Conservation (phyloP, 2,113 vertebrate genomes). For the Psittacus erithacus region DNA sequence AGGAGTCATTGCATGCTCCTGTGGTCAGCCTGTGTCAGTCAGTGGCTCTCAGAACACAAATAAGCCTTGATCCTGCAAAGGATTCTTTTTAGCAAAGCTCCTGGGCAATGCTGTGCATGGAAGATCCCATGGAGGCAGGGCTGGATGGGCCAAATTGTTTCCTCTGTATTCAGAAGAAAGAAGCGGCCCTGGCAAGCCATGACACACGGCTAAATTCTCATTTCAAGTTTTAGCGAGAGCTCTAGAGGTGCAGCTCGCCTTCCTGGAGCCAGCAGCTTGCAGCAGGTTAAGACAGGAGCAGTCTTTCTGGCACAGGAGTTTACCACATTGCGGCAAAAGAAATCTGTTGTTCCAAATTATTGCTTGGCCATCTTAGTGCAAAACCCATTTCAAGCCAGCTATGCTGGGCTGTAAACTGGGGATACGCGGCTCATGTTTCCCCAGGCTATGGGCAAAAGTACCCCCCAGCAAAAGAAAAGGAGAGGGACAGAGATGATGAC, state of each 20-base stretch:
- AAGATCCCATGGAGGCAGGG: rapidly evolving
- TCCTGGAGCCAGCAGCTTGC: neutral
- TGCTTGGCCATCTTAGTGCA: neutral
- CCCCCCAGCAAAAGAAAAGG: neutral
- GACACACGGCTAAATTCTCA: neutral
- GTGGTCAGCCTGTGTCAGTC: rapidly evolving
- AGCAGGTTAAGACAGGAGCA: neutral
- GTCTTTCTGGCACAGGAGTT: neutral
- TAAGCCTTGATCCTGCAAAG: rapidly evolving
- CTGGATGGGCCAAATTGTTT: neutral
- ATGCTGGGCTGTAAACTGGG: neutral
- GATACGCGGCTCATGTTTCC: rapidly evolving
- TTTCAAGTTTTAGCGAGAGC: neutral
- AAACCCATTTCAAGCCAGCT: neutral
- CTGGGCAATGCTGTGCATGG: rapidly evolving
- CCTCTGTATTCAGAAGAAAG: neutral
- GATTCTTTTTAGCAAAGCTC: neutral
- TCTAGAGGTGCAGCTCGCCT: neutral
- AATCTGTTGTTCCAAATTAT: neutral
- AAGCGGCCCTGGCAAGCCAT: neutral
- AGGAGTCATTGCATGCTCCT: neutral
- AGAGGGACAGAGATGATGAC: neutral
- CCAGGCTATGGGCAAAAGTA: neutral
- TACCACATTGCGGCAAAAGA: neutral
- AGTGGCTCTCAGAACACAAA: neutral